phyloP scores from a whole-genome alignment of 2,888 invertebrate species.

The Habrosyne pyritoides region DNA sequence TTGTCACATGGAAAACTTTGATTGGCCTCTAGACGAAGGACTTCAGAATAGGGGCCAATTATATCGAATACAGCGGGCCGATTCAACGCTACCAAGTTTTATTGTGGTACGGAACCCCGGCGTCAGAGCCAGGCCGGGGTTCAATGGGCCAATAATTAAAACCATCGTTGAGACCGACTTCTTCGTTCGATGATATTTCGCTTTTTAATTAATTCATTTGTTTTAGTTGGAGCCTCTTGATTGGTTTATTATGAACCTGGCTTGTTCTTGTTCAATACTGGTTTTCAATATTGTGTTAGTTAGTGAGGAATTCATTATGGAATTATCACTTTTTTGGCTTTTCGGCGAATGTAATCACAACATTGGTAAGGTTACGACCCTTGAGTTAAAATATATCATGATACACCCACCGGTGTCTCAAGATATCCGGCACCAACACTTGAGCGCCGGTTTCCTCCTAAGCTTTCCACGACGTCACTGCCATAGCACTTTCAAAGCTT shows the following conservation, averaged over 20 bases:
- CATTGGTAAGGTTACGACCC: too few relatives aligned
- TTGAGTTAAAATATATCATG: too few relatives aligned
- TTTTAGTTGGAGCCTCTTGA: conserved; percentile 42
- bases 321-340: neutral
- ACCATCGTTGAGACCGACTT: conserved; percentile 62
- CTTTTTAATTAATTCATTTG: conserved; percentile 74
- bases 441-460: too few relatives aligned
- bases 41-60: conserved; percentile 72
- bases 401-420: too few relatives aligned
- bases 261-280: neutral
- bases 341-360: neutral
- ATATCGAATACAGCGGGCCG: conserved; percentile 66
- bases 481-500: too few relatives aligned
- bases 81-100: conserved; percentile 73
- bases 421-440: too few relatives aligned
- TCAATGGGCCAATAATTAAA: conserved; percentile 79
- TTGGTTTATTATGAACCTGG: neutral
- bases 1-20: conserved; percentile 75
- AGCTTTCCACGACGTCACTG: too few relatives aligned
- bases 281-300: neutral
- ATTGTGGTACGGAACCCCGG: conserved; percentile 60
- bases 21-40: conserved; percentile 56
- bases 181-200: conserved; percentile 56
- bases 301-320: neutral
- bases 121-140: conserved; percentile 69